These are phyloP conservation scores for Platysteira castanea DNA, from an alignment of 2,113 vertebrate species.

Conservation along the genomic window DNA sequence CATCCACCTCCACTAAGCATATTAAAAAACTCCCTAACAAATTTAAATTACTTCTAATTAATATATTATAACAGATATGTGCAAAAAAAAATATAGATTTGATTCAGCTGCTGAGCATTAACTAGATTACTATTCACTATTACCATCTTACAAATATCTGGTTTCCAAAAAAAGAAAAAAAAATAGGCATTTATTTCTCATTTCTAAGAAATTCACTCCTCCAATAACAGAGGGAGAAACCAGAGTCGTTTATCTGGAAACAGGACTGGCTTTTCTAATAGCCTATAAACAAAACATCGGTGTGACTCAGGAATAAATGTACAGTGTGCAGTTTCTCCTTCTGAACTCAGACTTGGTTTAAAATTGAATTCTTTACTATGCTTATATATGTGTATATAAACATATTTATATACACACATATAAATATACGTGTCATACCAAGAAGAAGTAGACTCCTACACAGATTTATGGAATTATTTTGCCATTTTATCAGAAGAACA, in stretches of 20 bases:
- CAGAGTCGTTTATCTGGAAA: background rate
- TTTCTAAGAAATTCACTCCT: background rate
- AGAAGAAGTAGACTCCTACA: background rate
- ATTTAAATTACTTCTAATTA: background rate
- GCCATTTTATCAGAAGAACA: background rate
- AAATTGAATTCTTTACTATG: background rate
- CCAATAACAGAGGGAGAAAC: background rate
- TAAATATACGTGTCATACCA: background rate
- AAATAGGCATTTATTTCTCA: background rate
- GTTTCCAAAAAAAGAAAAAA: background rate
- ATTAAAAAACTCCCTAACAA: background rate
- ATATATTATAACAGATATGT: background rate
- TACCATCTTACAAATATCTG: background rate
- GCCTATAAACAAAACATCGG: background rate
- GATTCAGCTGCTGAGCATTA: background rate
- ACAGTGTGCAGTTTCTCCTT: background rate
- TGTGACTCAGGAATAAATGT: background rate
- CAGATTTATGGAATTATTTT: background rate
- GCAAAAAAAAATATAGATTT: background rate
- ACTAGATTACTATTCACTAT: background rate
- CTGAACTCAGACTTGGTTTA: background rate
- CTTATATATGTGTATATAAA: background rate
- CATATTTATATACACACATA: background rate
- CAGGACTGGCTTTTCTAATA: background rate
- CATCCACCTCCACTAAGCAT: background rate